Base-by-base conservation (phyloP, 2,113 vertebrate genomes). In the Petromus typicus region DNA sequence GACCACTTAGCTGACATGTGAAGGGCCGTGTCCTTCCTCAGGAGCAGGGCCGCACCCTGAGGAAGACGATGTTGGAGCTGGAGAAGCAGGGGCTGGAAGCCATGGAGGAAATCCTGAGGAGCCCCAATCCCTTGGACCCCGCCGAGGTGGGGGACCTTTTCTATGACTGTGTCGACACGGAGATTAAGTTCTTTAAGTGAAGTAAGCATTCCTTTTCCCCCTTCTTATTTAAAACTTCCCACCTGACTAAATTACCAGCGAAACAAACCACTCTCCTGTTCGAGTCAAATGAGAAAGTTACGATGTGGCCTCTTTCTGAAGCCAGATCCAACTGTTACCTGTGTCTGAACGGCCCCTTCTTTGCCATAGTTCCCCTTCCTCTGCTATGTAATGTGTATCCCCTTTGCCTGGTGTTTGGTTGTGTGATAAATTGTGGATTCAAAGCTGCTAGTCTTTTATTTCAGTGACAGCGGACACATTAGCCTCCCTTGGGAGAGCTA, bases 131-230 rank as follows among this genome's bases (percentile, higher is more conserved):
- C 93, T 96, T 97, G 83, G 98, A 99, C 97, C 98, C 98, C 57
- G 94, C 97, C 0, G 99, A 99, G 98, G 98, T 99, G 95, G 98
- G 97, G 83, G 99, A 99, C 92, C 99, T 99, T 97, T 99, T 99
- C 98, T 99, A 98, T 97, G 99, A 99, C 97, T 99, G 99, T 97
- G 99, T 99, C 76, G 99, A 99, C 95, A 99, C 99, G 84, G 99
- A 99, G 98, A 98, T 99, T 57, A 99, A 99, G 94, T 99, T 99
- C 98, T 99, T 99, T 97, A 99, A 99, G 97, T 98, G 98, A 99
- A 98, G 98, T 98, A 97, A 98, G 98, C 96, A 9, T 84, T 86
- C 48, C 37, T 71, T 94, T 76, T 3, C 69, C 9, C n/a, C 97
- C 95, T 97, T 97, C 95, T 85, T 91, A 81, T 95, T 97, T 89